These are phyloP conservation scores for Rotaria magnacalcarata DNA, from an alignment of 2,888 invertebrate genomes.

Conservation along the genomic window DNA sequence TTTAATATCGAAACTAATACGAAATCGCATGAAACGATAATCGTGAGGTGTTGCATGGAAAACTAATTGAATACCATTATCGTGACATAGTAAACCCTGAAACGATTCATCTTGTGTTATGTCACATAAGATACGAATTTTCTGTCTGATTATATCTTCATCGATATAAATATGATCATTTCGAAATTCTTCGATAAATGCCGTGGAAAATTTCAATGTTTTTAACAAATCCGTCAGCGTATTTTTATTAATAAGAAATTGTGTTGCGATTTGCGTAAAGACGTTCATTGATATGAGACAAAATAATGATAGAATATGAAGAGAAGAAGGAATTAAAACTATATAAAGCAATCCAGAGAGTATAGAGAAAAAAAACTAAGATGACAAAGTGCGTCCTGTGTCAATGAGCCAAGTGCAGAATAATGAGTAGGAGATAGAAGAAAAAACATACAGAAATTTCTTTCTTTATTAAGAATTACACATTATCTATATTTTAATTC, in stretches of 20 bases:
- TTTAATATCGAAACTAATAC: conserved; percentile 29
- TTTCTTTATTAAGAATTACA: not conserved
- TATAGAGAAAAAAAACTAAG: not conserved
- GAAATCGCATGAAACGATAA: not conserved
- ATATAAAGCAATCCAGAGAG: not conserved
- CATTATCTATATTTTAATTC: not conserved
- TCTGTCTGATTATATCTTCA: conserved; percentile 12
- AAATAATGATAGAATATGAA: not conserved
- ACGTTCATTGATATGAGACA: not conserved
- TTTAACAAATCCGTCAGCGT: not conserved
- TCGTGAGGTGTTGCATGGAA: not conserved
- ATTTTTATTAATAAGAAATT: conserved; percentile 28
- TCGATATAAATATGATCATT: conserved; percentile 9
- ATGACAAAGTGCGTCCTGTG: not conserved
- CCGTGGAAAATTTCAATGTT: not conserved
- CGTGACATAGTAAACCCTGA: conserved; percentile 14
- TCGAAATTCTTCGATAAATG: conserved; percentile 22
- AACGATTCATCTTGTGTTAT: not conserved
- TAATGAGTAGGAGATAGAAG: not conserved
- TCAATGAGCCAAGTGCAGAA: not conserved
- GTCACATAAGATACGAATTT: not conserved
- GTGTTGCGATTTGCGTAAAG: not conserved
- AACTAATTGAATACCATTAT: conserved; percentile 21
- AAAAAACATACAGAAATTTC: not conserved
- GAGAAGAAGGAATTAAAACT: not conserved